Conservation (phyloP, 2,888 invertebrate genomes). For the Horisme vitalbata region DNA sequence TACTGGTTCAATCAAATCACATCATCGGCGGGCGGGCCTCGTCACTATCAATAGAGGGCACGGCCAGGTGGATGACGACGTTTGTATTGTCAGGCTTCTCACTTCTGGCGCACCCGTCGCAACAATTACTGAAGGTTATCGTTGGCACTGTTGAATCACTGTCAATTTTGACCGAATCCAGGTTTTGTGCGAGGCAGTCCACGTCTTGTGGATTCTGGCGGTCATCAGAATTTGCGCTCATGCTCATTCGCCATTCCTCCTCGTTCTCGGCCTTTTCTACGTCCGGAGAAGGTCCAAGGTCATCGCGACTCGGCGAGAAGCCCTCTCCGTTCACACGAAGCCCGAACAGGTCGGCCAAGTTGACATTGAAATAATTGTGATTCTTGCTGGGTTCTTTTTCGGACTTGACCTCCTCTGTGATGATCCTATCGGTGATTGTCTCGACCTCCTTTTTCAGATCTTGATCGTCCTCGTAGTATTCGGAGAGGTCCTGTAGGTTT, state of each 20-base stretch:
- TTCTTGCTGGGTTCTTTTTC: slow-evolving; percentile 38
- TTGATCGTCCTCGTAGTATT: slow-evolving; percentile 79
- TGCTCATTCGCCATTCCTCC: slow-evolving; percentile 78
- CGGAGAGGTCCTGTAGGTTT: slow-evolving; percentile 69
- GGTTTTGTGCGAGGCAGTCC: slow-evolving; percentile 62
- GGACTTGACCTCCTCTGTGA: slow-evolving; percentile 54
- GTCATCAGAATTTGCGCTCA: slow-evolving; percentile 70
- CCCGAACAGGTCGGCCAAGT: slow-evolving; percentile 68
- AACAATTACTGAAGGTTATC: slow-evolving; percentile 79
- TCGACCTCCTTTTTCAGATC: slow-evolving; percentile 62
- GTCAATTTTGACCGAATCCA: slow-evolving; percentile 63
- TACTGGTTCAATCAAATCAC: slow-evolving; percentile 45
- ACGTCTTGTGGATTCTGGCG: slow-evolving; percentile 48
- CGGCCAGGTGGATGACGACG: slow-evolving; percentile 67
- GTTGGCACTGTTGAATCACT: slow-evolving; percentile 68
- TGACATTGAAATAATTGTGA: slow-evolving; percentile 70
- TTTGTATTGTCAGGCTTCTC: slow-evolving; percentile 60
- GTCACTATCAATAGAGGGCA: slow-evolving; percentile 71
- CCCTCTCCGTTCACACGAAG: slow-evolving; percentile 66
- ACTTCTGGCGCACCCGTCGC: slow-evolving; percentile 58
- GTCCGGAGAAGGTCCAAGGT: slow-evolving; percentile 55
- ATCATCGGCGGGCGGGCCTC: slow-evolving; percentile 77
- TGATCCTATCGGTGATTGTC: slow-evolving; percentile 61
- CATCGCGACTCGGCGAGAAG: slow-evolving; percentile 57
- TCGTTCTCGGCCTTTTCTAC: slow-evolving; percentile 61